Base-by-base conservation (phyloP, 1,140 invertebrate genomes). In the Megathymus violae region DNA sequence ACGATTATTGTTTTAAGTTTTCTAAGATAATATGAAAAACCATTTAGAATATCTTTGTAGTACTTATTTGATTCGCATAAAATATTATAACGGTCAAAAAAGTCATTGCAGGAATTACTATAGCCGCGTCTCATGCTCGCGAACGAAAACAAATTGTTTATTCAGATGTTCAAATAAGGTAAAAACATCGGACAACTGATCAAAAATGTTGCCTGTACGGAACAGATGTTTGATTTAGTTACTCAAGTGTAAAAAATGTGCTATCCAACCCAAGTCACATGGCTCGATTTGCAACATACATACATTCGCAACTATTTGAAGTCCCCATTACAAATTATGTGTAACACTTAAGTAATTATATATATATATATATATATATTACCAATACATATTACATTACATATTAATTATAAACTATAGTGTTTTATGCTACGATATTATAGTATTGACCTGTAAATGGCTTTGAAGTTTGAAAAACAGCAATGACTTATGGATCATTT, bases 171-270 rank as follows among this genome's bases (percentile, higher is more conserved):
- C 50, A 50, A 58, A 69, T 27, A 61, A 52, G 56, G 43, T 47
- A 56, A 72, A 51, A 66, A 38, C 41, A 60, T 62, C 52, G 62
- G 56, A 65, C 66, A 72, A 73, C 62, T 72, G 69, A 64, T 73
- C 48, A 44, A 51, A 74, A 78, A 71, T 72, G 72, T 74, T 47
- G 43, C 64, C 54, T 16, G 52, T 71, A 66, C 17, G 22, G 40
- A 69, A 74, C 82, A 85, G 71, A 71, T 81, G 82, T 68, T 65
- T 54, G 43, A 43, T 62, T 68, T 63, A 65, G 46, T 67, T 68
- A 62, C 56, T 72, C 69, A 70, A 70, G 64, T 81, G 69, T 64
- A 64, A 69, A 65, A 71, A 77, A 74, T 72, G 65, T 73, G 47
- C 41, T 64, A 64, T 67, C 41, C 27, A 50, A 69, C 44, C 50